Evolutionary conservation across 2,888 invertebrate genomes (phyloP).

Genomic region (Lasius fuliginosus): DNA sequence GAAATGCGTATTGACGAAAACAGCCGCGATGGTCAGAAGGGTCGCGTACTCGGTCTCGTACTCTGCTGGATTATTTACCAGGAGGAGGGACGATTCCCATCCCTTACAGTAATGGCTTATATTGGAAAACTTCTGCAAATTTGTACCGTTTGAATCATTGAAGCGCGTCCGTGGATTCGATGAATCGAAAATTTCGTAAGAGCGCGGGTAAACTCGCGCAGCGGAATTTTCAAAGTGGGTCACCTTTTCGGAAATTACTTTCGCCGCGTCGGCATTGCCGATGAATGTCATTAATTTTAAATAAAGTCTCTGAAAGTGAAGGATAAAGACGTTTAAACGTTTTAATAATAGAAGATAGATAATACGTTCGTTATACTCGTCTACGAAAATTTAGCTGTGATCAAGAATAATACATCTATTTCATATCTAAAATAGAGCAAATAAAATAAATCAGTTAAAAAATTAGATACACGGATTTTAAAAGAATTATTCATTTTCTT

Average conservation of each 20-base stretch:
- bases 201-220: background rate
- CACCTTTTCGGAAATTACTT: constrained; percentile 64
- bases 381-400: background rate
- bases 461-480: background rate
- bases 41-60: background rate
- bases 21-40: constrained; percentile 32
- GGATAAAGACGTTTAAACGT: constrained; percentile 3
- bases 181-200: constrained; percentile 54
- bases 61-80: constrained; percentile 65
- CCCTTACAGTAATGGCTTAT: constrained; percentile 41
- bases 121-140: constrained; percentile 55
- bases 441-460: background rate
- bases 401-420: constrained; percentile 10
- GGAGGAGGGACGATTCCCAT: constrained; percentile 43
- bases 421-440: background rate
- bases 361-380: background rate
- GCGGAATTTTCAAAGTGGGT: constrained; percentile 30
- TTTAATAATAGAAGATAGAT: background rate
- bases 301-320: constrained; percentile 48
- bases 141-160: constrained; percentile 57
- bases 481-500: background rate
- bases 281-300: constrained; percentile 59
- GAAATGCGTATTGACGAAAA: constrained; percentile 34
- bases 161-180: constrained; percentile 32
- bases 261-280: background rate